Base-by-base conservation (phyloP, 2,888 invertebrate genomes). In the Pasiphila rectangulata region DNA sequence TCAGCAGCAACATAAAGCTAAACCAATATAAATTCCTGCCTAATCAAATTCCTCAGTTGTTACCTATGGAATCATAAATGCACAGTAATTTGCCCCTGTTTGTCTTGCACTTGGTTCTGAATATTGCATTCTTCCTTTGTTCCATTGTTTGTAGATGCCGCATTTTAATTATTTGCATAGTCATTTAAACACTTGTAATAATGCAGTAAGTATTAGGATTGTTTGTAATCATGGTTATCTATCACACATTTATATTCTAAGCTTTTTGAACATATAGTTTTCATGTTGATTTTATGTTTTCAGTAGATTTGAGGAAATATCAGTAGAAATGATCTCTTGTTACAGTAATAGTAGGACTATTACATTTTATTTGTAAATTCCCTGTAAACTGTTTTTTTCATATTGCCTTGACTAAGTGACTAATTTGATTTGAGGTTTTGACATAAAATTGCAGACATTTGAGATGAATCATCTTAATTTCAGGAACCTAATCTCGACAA, bases 401-500 rank as follows among this genome's bases (percentile, higher is more conserved):
- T n/a, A n/a, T n/a, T n/a, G n/a, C n/a, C n/a, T n/a, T n/a, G n/a
- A n/a, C n/a, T n/a, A n/a, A n/a, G n/a, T n/a, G n/a, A n/a, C n/a
- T n/a, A n/a, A n/a, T n/a, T n/a, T n/a, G n/a, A n/a, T n/a, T n/a
- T n/a, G n/a, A n/a, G n/a, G n/a, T n/a, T n/a, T n/a, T n/a, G 15
- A 23, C 23, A 23, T 15, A 23, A 17, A n/a, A 17, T 13, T 12
- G 25, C 23, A 10, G 9, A 32, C 3, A 20, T 27, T 37, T 41
- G 20, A 41, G 20, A 46, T 23, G 5, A 20, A 13, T 13, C 1
- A 29, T 12, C 32, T 44, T 23, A 1, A 20, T 86, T 92, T 64
- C 90, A 96, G 94, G 93, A 93, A 83, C 91, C 92, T 83, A 94
- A 94, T 77, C 93, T 95, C 71, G 94, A 95, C 89, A 92, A 91